phyloP scores from a whole-genome alignment of 2,797 vertebrate species.

The Cyclopterus lumpus region DNA sequence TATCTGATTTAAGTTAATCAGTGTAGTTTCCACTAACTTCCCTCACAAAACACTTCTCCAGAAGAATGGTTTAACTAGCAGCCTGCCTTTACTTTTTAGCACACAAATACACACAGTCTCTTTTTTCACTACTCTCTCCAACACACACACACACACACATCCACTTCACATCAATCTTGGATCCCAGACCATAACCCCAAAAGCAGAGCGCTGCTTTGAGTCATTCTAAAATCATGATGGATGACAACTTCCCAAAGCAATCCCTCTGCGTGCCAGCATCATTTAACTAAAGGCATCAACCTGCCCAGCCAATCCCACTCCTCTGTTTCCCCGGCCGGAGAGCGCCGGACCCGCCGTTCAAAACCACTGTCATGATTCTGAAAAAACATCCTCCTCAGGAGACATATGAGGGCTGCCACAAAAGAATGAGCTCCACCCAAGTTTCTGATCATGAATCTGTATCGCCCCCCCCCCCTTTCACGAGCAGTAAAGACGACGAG shows the following conservation, averaged over 20 bases:
- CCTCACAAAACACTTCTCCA: slow-evolving; percentile 17
- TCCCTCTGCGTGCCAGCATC: slow-evolving; percentile 82
- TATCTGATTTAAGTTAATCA: slow-evolving; percentile 40
- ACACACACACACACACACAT: slow-evolving; percentile 39
- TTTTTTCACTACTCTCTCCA: slow-evolving; percentile 38
- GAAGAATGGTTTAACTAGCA: slow-evolving; percentile 33
- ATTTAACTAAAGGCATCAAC: slow-evolving; percentile 83
- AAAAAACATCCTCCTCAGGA: slow-evolving; percentile 34
- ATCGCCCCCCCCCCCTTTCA: slow-evolving; percentile 8
- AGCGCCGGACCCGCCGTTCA: slow-evolving; percentile 47
- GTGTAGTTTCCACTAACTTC: slow-evolving; percentile 26
- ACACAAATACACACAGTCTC: slow-evolving; percentile 48
- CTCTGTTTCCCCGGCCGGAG: slow-evolving; percentile 44
- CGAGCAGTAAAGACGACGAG: slow-evolving; percentile 46
- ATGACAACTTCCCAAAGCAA: slow-evolving; percentile 85
- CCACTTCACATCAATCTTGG: slow-evolving; percentile 78
- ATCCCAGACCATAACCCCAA: slow-evolving; percentile 80
- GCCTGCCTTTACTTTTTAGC: slow-evolving; percentile 40
- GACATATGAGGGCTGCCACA: slow-evolving; percentile 63
- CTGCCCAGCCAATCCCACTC: slow-evolving; percentile 72
- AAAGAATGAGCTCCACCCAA: slow-evolving; percentile 60
- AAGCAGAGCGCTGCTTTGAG: slow-evolving; percentile 78
- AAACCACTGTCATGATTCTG: slow-evolving; percentile 35
- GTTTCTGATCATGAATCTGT: slow-evolving; percentile 59
- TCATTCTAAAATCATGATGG: slow-evolving; percentile 86